These are phyloP conservation scores for Scopus umbretta DNA, from an alignment of 2,113 vertebrate genomes.

Conservation along the genomic window DNA sequence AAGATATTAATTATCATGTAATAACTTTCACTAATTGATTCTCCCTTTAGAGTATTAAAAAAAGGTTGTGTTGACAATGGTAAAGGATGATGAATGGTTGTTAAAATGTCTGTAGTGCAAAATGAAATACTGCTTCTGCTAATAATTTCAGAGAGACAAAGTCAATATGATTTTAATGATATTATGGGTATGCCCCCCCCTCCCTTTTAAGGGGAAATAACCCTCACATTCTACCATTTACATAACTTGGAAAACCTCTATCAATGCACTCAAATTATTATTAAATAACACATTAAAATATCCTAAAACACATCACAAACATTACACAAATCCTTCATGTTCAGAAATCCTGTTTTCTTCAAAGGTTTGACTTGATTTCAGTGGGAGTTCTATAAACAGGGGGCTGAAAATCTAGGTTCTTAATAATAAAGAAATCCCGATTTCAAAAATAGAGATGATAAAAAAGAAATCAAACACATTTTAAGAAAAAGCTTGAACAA, in stretches of 20 bases:
- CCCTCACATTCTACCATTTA: not conserved
- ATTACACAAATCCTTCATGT: not conserved
- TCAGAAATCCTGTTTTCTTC: not conserved
- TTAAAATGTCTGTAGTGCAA: not conserved
- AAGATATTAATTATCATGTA: conserved; percentile 22
- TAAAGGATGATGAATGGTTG: not conserved
- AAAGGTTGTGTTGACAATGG: conserved; percentile 4
- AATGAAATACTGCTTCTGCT: not conserved
- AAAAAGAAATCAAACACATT: not conserved
- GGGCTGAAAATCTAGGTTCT: not conserved
- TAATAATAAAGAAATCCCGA: not conserved
- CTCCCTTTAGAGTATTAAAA: conserved; percentile 23
- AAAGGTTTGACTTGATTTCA: not conserved
- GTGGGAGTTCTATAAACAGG: not conserved
- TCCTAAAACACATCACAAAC: not conserved
- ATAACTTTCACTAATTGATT: conserved; percentile 12
- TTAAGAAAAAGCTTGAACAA: not conserved
- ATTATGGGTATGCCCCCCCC: not conserved
- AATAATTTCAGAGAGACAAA: not conserved
- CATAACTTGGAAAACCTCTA: not conserved
- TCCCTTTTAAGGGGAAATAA: not conserved
- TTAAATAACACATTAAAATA: not conserved
- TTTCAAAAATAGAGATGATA: not conserved
- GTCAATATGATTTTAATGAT: not conserved
- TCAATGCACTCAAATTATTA: not conserved